Percentiles rank a stretch among this genome's conserved stretches.
phyloP scores from a whole-genome alignment of 2,888 invertebrate species.

The Acleris emargana region DNA sequence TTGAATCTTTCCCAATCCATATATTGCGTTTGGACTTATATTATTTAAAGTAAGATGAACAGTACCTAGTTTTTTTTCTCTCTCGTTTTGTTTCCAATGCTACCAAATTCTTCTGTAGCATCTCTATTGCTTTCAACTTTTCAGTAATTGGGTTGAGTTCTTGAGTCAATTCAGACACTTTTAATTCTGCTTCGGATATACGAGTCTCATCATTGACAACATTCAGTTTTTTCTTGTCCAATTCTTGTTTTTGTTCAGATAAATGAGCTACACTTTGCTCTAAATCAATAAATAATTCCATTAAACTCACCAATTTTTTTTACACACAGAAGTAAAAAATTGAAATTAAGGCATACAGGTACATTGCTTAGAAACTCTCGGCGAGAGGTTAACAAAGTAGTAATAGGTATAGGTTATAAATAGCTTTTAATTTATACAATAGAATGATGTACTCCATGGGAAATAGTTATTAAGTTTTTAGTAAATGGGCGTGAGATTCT shows the following conservation, averaged over 20 bases:
- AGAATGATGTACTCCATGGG: no score
- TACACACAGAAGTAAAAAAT: no score
- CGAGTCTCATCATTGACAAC: slow-evolving; percentile 85
- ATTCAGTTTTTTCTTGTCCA: slow-evolving; percentile 84
- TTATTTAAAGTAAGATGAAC: neutral
- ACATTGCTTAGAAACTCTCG: no score
- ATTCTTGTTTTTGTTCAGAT: slow-evolving; percentile 84
- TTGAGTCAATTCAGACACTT: slow-evolving; percentile 81
- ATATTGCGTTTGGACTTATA: no score
- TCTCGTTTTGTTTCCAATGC: slow-evolving; percentile 81
- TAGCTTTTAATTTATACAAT: no score
- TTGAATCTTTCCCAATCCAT: no score
- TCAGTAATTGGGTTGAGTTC: slow-evolving; percentile 82
- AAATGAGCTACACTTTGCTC: slow-evolving; percentile 79
- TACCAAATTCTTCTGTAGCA: slow-evolving; percentile 79
- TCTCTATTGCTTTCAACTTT: slow-evolving; percentile 78
- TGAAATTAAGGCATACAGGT: no score
- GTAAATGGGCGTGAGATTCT: no score
- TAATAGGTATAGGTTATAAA: no score
- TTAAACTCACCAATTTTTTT: no score
- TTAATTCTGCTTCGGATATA: slow-evolving; percentile 83
- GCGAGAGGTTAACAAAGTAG: no score
- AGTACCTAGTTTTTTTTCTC: slow-evolving; percentile 82
- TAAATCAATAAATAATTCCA: slow-evolving; percentile 42
- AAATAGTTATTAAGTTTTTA: no score